A percentile compares a stretch with the other conserved stretches of the same genome.
Conservation (phyloP, 2,113 vertebrate genomes). For the Columbina picui region DNA sequence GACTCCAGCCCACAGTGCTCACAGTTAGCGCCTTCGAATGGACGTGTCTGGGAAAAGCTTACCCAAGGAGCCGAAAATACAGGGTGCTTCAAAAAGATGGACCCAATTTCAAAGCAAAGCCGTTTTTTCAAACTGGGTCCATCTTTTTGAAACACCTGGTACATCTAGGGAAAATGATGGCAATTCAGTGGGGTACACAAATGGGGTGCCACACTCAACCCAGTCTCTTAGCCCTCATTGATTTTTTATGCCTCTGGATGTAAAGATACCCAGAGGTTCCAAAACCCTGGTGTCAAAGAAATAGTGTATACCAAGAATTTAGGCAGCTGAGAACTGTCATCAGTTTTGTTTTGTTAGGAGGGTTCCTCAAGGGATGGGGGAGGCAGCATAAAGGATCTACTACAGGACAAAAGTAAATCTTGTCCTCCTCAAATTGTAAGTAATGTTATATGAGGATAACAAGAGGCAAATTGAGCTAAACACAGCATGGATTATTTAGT, state of each 20-base stretch:
- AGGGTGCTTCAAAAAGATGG: too few relatives aligned
- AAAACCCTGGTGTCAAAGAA: neutral
- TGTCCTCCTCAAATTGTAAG: neutral
- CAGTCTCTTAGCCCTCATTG: neutral
- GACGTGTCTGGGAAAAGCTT: rapidly evolving
- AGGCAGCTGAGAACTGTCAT: neutral
- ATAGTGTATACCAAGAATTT: neutral
- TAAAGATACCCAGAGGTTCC: neutral
- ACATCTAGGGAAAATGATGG: neutral
- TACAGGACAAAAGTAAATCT: neutral
- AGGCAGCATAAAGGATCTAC: neutral
- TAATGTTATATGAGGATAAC: neutral
- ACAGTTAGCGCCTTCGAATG: rapidly evolving
- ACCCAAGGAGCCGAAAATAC: neutral
- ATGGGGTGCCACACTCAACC: rapidly evolving
- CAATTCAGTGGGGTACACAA: neutral
- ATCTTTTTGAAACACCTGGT: too few relatives aligned
- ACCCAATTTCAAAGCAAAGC: too few relatives aligned
- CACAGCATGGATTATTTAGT: neutral
- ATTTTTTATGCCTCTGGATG: neutral
- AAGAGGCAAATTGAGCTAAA: neutral
- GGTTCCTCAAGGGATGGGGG: neutral
- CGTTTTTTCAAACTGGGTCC: too few relatives aligned
- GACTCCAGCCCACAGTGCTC: neutral
- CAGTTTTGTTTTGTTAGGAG: neutral